A percentile compares a stretch with the other conserved stretches of the same genome.
Conservation (phyloP, 2,113 vertebrate species). For the Caracal caracal region DNA sequence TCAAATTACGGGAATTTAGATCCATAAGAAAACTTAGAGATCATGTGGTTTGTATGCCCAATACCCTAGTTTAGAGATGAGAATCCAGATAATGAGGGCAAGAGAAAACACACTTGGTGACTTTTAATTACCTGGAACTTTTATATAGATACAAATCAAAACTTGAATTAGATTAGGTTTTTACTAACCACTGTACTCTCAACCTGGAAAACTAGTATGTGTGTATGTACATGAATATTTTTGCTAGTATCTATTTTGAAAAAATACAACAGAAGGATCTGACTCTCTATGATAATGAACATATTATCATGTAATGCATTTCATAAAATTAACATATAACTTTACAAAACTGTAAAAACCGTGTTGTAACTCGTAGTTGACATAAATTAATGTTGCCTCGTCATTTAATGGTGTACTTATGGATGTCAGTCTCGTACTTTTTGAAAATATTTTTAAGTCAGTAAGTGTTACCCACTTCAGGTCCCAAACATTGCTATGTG, state of each 20-base stretch:
- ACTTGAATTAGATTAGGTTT: not conserved
- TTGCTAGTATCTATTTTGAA: not conserved
- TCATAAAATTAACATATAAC: not conserved
- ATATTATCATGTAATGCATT: not conserved
- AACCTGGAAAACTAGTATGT: not conserved
- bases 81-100: not conserved
- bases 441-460: not conserved
- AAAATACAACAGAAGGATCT: not conserved
- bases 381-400: not conserved
- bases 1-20: not conserved
- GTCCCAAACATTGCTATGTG: not conserved
- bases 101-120: not conserved
- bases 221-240: not conserved
- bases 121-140: not conserved
- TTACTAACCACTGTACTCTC: not conserved
- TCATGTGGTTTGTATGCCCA: not conserved
- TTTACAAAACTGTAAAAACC: not conserved
- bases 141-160: not conserved
- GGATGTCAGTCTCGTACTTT: not conserved
- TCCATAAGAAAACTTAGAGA: not conserved
- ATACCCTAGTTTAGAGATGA: not conserved
- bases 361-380: not conserved
- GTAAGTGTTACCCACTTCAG: not conserved
- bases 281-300: not conserved
- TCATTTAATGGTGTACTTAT: not conserved